Base-by-base conservation (phyloP, 2,888 invertebrate genomes). In the Mythimna pallens region DNA sequence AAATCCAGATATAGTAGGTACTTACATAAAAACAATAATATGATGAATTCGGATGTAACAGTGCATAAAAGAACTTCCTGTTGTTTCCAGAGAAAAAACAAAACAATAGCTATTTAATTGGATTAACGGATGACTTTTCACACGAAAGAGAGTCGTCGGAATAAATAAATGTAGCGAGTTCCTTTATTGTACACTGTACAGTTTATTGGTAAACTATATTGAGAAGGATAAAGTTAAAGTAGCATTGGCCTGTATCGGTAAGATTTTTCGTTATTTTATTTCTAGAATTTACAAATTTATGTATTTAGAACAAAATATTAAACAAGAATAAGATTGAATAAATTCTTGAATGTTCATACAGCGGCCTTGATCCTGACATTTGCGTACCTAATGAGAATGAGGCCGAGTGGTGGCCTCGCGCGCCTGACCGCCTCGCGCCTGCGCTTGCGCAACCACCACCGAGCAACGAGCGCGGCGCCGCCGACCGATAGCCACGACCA, bases 361-460 rank as follows among this genome's bases (percentile, higher is more conserved):
- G 62, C 81, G 88, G 82, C 92, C 95, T 94, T 94, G 95, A 95
- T 93, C 94, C 91, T 95, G 95, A 94, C 94, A 94, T 93, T 94
- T 90, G 91, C 86, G 83, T 86, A 86, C 78, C 83, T 85, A 83
- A 75, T 82, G 83, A 89, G 89, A 93, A 92, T 92, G 92, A 93
- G 94, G 93, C 84, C 93, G 88, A 85, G 81, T 80, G 86, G 87
- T 86, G 93, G 90, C 94, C 94, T 94, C 93, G 93, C 88, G 89
- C 88, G 86, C 84, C 78, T 76, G 86, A 80, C 81, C 80, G 83
- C 50, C 50, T 52, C n/a, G 50, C 50, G 50, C 72, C 59, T 71
- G 73, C 86, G 87, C 87, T 92, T 92, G 91, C 91, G 92, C 93
- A 93, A 92, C 88, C 69, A 73, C 74, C 81, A 77, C 81, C 69